Percentiles rank a stretch among this genome's conserved stretches.
Conservation (phyloP, 1,140 invertebrate genomes). For the Megalopta genalis region DNA sequence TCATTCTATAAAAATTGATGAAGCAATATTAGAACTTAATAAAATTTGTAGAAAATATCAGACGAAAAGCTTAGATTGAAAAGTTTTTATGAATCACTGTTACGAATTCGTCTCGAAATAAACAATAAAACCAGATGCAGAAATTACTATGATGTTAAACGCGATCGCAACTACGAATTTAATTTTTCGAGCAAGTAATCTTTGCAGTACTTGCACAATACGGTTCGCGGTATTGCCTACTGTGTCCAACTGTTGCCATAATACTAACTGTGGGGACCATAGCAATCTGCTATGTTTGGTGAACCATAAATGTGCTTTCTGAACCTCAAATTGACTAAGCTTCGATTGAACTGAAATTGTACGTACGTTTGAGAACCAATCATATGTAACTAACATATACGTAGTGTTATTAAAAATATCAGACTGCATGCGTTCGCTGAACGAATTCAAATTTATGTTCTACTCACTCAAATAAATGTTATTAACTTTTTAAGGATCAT, state of each 20-base stretch:
- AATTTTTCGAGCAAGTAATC: background rate
- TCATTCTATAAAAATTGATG: too few relatives aligned
- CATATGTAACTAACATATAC: background rate
- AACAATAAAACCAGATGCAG: too few relatives aligned
- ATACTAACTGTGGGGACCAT: background rate
- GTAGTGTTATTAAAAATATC: background rate
- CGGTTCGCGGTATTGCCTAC: background rate
- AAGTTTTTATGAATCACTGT: too few relatives aligned
- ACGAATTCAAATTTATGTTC: too few relatives aligned
- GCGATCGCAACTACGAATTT: background rate
- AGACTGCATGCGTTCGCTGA: background rate
- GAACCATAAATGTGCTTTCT: background rate
- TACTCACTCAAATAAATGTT: too few relatives aligned
- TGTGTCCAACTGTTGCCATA: background rate
- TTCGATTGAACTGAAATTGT: conserved; percentile 5
- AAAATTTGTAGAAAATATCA: too few relatives aligned
- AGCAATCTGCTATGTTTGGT: background rate
- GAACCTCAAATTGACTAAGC: conserved; percentile 13
- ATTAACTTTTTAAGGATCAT: too few relatives aligned
- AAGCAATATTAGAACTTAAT: too few relatives aligned
- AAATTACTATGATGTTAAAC: too few relatives aligned
- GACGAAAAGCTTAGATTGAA: background rate
- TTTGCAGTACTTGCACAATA: background rate
- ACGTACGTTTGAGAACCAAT: background rate
- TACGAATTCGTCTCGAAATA: too few relatives aligned